Conservation (phyloP, 2,888 invertebrate genomes). For the Acrobasis consociella region DNA sequence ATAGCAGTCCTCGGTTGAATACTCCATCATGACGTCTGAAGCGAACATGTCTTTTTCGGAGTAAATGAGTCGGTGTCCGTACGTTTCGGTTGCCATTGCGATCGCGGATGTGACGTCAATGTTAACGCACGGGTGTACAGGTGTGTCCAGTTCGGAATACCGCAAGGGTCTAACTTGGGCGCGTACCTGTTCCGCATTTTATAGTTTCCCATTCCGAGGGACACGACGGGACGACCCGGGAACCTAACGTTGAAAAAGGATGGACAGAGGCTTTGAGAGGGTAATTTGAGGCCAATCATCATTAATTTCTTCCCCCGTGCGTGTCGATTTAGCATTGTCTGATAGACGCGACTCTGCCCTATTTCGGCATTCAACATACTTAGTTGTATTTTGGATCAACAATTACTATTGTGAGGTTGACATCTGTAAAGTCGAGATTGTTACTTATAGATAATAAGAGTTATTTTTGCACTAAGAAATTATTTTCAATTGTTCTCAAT, state of each 20-base stretch:
- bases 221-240: slow-evolving; percentile 49
- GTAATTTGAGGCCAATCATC: slow-evolving; percentile 82
- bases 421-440: not conserved
- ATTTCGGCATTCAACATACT: slow-evolving; percentile 38
- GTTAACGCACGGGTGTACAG: slow-evolving; percentile 60
- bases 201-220: slow-evolving; percentile 70
- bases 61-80: slow-evolving; percentile 75
- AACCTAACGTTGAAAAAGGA: slow-evolving; percentile 53
- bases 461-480: not conserved
- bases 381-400: slow-evolving; percentile 40
- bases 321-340: slow-evolving; percentile 62
- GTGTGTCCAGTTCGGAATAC: slow-evolving; percentile 62
- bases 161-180: slow-evolving; percentile 64
- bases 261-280: slow-evolving; percentile 58
- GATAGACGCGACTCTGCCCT: slow-evolving; percentile 48
- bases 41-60: slow-evolving; percentile 74
- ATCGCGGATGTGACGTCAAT: slow-evolving; percentile 27
- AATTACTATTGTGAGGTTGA: slow-evolving; percentile 32
- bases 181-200: slow-evolving; percentile 72
- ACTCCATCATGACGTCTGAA: slow-evolving; percentile 73
- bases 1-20: slow-evolving; percentile 71
- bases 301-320: slow-evolving; percentile 76
- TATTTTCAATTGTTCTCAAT: too few species aligned
- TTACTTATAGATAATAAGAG: not conserved
- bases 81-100: slow-evolving; percentile 76